Percentiles rank a stretch among this genome's conserved stretches.
Evolutionary conservation across 2,113 vertebrate species (phyloP).

Genomic region (Mohoua ochrocephala): DNA sequence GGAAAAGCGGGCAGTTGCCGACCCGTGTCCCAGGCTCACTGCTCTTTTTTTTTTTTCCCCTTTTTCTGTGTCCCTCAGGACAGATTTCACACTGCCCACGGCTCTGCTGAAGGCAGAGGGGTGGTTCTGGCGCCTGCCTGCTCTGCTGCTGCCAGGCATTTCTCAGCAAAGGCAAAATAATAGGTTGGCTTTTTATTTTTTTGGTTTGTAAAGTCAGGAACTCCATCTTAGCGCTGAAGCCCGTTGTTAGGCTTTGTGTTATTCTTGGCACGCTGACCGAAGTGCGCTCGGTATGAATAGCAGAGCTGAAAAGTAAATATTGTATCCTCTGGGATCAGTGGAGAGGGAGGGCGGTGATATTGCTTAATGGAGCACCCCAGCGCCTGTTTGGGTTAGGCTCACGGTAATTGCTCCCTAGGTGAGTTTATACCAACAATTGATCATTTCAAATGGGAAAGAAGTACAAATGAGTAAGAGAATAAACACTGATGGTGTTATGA

Average conservation of each 20-base stretch:
- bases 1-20: neutral
- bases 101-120: neutral
- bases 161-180: slow-evolving; percentile 8
- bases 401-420: slow-evolving; percentile 59
- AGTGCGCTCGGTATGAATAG: neutral
- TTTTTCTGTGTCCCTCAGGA: neutral
- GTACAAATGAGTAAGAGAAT: slow-evolving; percentile 47
- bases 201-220: slow-evolving; percentile 5
- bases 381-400: slow-evolving; percentile 52
- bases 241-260: slow-evolving; percentile 11
- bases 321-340: slow-evolving; percentile 26
- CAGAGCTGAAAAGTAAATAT: slow-evolving; percentile 47
- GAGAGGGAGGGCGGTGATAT: neutral
- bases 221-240: neutral
- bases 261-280: neutral
- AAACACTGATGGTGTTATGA: slow-evolving; percentile 37
- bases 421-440: slow-evolving; percentile 48
- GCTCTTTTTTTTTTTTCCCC: neutral
- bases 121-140: neutral
- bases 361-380: slow-evolving; percentile 50
- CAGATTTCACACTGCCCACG: neutral
- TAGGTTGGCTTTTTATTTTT: neutral
- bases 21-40: neutral
- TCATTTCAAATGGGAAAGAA: slow-evolving; percentile 40
- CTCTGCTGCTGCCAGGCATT: neutral